Percentiles rank a stretch among this genome's conserved stretches.
These are phyloP conservation scores for Megastigmus dorsalis DNA, from an alignment of 2,888 invertebrate genomes.

Conservation along the genomic window DNA sequence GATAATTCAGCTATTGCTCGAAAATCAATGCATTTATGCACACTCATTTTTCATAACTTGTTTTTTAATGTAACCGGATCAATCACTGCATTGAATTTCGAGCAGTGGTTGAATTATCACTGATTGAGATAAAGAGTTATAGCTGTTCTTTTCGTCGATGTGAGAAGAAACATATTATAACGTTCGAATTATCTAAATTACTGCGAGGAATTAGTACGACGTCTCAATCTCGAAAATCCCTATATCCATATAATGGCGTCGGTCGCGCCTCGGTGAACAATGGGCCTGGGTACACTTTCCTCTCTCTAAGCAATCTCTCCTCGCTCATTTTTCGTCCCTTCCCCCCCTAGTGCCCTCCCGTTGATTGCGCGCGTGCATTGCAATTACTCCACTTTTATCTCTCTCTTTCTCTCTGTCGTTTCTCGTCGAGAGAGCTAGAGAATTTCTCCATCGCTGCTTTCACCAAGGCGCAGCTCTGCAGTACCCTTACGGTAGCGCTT, in stretches of 20 bases:
- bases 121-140: no score
- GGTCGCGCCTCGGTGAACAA: slow-evolving; percentile 10
- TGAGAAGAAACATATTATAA: no score
- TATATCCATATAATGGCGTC: background rate
- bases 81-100: no score
- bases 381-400: slow-evolving; percentile 4
- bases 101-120: background rate
- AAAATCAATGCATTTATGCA: no score
- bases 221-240: background rate
- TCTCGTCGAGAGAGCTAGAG: no score
- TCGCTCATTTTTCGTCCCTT: background rate
- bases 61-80: no score
- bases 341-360: background rate
- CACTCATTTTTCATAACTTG: no score
- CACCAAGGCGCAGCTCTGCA: no score
- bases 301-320: slow-evolving; percentile 5
- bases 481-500: background rate
- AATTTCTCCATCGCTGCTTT: slow-evolving; percentile 17
- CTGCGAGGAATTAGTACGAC: background rate
- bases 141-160: no score
- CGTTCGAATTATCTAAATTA: no score
- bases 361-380: slow-evolving; percentile 28
- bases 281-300: slow-evolving; percentile 3
- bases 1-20: no score
- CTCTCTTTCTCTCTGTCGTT: background rate